Conservation (phyloP, 2,797 vertebrate species). For the Coregonus suidteri region DNA sequence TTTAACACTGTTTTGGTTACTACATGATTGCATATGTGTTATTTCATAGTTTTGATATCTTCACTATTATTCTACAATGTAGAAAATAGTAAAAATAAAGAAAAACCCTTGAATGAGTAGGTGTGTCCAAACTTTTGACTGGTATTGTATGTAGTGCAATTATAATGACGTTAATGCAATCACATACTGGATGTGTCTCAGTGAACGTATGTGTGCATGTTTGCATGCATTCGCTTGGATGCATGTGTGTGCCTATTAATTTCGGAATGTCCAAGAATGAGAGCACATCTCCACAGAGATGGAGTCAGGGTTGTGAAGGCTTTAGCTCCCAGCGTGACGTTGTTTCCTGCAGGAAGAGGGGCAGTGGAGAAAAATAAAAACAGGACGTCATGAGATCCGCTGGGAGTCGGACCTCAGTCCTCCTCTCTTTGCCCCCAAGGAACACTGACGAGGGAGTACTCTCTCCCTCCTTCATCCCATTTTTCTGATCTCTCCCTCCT, state of each 20-base stretch:
- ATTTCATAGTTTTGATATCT: no score
- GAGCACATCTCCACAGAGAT: slow-evolving; percentile 38
- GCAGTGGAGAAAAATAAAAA: slow-evolving; percentile 80
- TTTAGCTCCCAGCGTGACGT: slow-evolving; percentile 73
- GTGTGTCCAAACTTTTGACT: no score
- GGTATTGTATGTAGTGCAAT: not conserved
- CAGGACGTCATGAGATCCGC: slow-evolving; percentile 80
- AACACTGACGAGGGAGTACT: slow-evolving; percentile 37
- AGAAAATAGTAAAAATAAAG: no score
- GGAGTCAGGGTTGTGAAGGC: slow-evolving; percentile 32
- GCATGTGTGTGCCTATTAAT: not conserved
- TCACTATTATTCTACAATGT: no score
- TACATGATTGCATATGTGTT: no score
- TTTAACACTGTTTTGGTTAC: no score
- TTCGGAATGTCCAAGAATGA: not conserved
- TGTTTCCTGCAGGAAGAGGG: slow-evolving; percentile 84
- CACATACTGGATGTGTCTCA: not conserved
- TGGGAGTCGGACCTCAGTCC: slow-evolving; percentile 79
- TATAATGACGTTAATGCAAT: no score
- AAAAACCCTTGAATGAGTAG: no score
- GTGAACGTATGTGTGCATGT: not conserved
- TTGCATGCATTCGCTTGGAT: not conserved
- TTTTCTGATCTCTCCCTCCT: slow-evolving; percentile 41
- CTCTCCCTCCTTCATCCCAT: slow-evolving; percentile 43
- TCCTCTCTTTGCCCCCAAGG: slow-evolving; percentile 36